These are phyloP conservation scores for Lophius americanus DNA, from an alignment of 2,797 vertebrate species.

Conservation along the genomic window DNA sequence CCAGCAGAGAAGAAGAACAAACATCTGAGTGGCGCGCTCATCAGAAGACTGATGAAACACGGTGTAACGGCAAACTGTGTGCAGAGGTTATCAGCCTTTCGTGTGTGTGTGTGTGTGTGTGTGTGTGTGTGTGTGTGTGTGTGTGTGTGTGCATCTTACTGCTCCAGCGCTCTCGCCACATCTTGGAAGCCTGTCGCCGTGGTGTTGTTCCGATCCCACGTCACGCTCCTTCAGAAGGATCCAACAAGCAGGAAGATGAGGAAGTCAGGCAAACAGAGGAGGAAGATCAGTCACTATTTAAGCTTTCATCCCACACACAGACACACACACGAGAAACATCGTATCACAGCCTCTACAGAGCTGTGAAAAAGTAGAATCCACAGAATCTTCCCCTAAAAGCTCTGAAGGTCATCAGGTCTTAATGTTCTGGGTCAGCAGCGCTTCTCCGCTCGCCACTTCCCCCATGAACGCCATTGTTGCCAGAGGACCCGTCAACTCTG, in stretches of 20 bases:
- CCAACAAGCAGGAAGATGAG: conserved; percentile 40
- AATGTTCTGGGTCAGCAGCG: too few relatives aligned
- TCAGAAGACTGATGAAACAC: conserved; percentile 74
- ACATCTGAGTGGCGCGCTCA: conserved; percentile 45
- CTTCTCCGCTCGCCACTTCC: too few relatives aligned
- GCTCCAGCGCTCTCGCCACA: conserved; percentile 89
- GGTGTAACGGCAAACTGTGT: conserved; percentile 64
- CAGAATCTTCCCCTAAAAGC: too few relatives aligned
- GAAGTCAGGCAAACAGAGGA: conserved; percentile 43
- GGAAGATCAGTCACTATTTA: conserved; percentile 35
- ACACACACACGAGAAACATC: neutral
- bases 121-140: conserved; percentile 18
- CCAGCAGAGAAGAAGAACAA: neutral
- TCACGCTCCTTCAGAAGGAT: conserved; percentile 84
- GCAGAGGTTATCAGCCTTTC: conserved; percentile 49
- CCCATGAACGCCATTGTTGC: too few relatives aligned
- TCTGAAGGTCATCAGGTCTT: too few relatives aligned
- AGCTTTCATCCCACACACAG: conserved; percentile 5
- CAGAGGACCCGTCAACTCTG: too few relatives aligned
- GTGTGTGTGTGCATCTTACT: conserved; percentile 80
- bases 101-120: conserved; percentile 19
- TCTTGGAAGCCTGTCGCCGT: conserved; percentile 90
- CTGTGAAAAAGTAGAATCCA: too few relatives aligned
- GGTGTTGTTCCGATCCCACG: conserved; percentile 92
- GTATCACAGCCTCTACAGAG: neutral